Base-by-base conservation (phyloP, 2,888 invertebrate species). In the Polyploca ridens region DNA sequence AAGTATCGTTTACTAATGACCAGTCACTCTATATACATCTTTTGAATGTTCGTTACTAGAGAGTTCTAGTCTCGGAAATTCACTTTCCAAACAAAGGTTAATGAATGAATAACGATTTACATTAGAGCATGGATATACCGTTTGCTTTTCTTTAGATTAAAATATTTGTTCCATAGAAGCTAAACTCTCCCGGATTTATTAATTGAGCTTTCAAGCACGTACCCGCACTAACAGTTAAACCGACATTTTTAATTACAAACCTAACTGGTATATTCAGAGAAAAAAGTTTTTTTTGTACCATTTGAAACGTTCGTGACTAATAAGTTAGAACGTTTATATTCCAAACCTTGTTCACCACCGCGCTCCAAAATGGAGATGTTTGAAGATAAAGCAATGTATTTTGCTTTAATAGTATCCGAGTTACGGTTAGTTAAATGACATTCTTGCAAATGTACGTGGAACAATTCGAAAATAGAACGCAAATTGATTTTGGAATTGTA, bases 341-440 rank as follows among this genome's bases (percentile, higher is more conserved):
- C 72, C 70, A 71, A 74, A 71, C 69, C 68, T 64, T 65, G 65
- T 66, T 69, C 70, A 65, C 69, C 76, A 77, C 70, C 77, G 76
- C 77, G 67, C 71, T 65, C 67, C 67, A 64, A 74, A 76, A 77
- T 77, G 69, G 74, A 77, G 77, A 74, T 76, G 69, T 76, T 77
- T 67, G 63, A 69, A 70, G 69, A 74, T 70, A 77, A 77, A 67
- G 69, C 73, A 72, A 77, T 76, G 74, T 75, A 62, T 59, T 44
- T 65, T 60, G 62, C 54, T 62, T 62, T 64, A 61, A 64, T 62
- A 58, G 59, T 54, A 46, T 57, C 49, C 33, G 49, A 63, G 58
- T 16, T 13, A 33, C 63, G 41, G 46, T 63, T 27, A 46, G 58
- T 62, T 19, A 16, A 44, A 59, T 63, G 57, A 27, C n/a, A 66